phyloP scores from a whole-genome alignment of 2,797 vertebrate genomes.

The Lagodon rhomboides region DNA sequence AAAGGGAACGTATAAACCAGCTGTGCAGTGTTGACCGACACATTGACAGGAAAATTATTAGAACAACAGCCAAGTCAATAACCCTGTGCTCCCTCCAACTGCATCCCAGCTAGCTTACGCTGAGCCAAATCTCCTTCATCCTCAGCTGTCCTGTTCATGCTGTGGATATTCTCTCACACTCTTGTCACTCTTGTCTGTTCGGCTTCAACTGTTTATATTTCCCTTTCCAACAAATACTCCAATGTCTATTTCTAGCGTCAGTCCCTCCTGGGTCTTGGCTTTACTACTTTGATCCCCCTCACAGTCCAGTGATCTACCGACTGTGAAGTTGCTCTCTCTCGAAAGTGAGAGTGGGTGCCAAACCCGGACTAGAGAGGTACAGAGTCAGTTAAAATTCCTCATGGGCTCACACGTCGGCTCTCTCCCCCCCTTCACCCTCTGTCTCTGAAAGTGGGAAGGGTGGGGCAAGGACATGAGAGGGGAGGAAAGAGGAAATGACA shows the following conservation, averaged over 20 bases:
- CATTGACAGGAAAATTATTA: conserved; percentile 62
- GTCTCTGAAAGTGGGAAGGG: conserved; percentile 35
- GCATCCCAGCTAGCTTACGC: background rate
- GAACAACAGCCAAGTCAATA: conserved; percentile 53
- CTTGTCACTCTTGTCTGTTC: conserved; percentile 16
- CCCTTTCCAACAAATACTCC: conserved; percentile 25
- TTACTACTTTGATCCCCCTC: background rate
- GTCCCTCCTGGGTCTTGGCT: background rate
- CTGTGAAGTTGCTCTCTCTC: background rate
- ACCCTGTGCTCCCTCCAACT: conserved; percentile 27
- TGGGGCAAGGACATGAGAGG: conserved; percentile 49
- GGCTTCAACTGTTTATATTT: conserved; percentile 27
- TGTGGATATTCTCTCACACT: conserved; percentile 13
- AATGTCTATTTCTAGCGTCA: conserved; percentile 11
- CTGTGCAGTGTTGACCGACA: conserved; percentile 21
- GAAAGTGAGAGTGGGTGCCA: conserved; percentile 11
- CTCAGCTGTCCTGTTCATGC: conserved; percentile 16
- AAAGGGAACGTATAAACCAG: conserved; percentile 34
- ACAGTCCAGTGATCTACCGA: conserved; percentile 12
- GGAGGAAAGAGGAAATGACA: conserved; percentile 80
- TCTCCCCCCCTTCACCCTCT: background rate
- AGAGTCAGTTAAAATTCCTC: conserved; percentile 45
- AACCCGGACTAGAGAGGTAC: conserved; percentile 28
- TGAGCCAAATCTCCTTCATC: conserved; percentile 1
- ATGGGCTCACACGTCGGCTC: conserved; percentile 17